Base-by-base conservation (phyloP, 2,113 vertebrate genomes). In the Vidua macroura region DNA sequence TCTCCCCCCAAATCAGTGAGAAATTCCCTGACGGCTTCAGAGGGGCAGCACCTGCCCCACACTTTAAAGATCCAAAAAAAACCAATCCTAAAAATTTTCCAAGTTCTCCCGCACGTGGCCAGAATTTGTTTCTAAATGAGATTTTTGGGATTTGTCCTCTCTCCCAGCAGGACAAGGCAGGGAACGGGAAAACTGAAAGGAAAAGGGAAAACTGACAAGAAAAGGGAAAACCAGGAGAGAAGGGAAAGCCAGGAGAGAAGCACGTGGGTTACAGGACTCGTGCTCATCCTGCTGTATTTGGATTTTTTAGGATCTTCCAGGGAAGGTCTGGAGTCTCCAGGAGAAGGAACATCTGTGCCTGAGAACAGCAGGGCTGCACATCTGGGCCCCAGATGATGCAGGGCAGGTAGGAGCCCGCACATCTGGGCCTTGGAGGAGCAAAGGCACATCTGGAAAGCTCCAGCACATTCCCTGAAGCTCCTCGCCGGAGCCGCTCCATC, bases 41-140 rank as follows among this genome's bases (percentile, higher is more conserved):
- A 72, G 70, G 18, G 84, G 63, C 67, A 66, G 33, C 46, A 35
- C 11, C 63, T 46, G 14, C 14, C 72, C 30, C 30, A 4, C 8
- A 0, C 20, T n/a, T 92, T 37, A 69, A 49, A 81, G 48, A 10
- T 18, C 39, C 27, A 27, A 13, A 48, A 19, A 11, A 22, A 55
- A 56, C 7, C 35, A 43, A 4, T 2, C 37, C 27, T 18, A 15
- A 68, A 52, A 49, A 13, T 13, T 28, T 13, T 52, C 25, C 0
- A 19, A 18, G 11, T 7, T 33, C 37, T 39, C 14, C 24, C 0
- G 0, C 5, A 0, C 0, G 0, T 0, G 8, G n/a, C 13, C 48
- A 9, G 58, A 16, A 64, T n/a, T 6, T 21, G 44, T 23, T 49
- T 15, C 37, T 35, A 7, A 72, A n/a, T 0, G 6, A 31, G 44